These are phyloP conservation scores for Lapara coniferarum DNA, from an alignment of 2,888 invertebrate species.

Conservation along the genomic window DNA sequence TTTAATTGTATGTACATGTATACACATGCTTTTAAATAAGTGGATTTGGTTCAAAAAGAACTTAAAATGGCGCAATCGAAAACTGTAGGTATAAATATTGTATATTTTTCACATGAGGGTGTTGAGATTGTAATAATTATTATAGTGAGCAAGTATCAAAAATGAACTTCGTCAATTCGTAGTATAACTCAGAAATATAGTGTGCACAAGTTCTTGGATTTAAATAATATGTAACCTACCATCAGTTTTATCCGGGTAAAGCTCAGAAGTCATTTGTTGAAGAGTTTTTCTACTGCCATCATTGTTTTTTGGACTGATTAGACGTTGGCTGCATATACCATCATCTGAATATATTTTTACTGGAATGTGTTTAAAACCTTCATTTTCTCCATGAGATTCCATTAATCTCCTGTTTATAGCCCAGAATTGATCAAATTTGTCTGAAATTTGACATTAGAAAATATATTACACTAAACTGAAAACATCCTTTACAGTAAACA, in stretches of 20 bases:
- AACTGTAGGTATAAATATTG: background rate
- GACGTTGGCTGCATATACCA: constrained; percentile 88
- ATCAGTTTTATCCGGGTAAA: constrained; percentile 84
- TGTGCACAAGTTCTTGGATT: too few species aligned
- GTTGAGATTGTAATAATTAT: too few species aligned
- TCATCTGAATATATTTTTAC: constrained; percentile 91
- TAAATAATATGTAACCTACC: constrained; percentile 44
- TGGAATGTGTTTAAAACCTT: constrained; percentile 95
- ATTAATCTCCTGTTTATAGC: constrained; percentile 97
- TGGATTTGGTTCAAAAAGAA: background rate
- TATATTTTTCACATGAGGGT: too few species aligned
- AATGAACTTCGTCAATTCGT: too few species aligned
- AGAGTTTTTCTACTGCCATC: constrained; percentile 89
- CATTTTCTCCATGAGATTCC: constrained; percentile 92
- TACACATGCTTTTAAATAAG: background rate
- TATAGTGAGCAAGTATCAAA: too few species aligned
- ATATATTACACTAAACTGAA: too few species aligned
- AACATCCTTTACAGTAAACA: too few species aligned
- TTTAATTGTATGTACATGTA: too few species aligned
- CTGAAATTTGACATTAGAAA: constrained; percentile 73
- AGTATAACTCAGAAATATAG: too few species aligned
- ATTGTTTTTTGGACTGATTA: constrained; percentile 89
- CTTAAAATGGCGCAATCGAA: background rate
- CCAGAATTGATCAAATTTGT: constrained; percentile 99
- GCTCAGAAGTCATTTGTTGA: constrained; percentile 87